phyloP scores from a whole-genome alignment of 2,113 vertebrate genomes.

The Kobus ellipsiprymnus region DNA sequence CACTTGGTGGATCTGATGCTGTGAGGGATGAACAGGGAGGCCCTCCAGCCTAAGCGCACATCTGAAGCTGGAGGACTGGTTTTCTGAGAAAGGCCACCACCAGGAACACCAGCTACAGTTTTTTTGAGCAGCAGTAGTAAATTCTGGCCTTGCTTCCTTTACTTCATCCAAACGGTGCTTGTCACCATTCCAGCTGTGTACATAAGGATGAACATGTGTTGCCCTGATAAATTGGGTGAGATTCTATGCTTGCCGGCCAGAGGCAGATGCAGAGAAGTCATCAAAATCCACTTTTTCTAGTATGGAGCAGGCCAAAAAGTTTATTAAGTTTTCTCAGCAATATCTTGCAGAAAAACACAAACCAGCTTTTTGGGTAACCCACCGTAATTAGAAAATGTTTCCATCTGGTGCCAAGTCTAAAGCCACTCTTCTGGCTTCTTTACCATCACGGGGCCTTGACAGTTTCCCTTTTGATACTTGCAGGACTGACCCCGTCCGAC shows the following conservation, averaged over 20 bases:
- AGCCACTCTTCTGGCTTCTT: neutral
- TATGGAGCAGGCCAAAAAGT: neutral
- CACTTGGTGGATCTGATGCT: neutral
- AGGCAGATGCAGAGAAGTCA: neutral
- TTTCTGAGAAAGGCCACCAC: neutral
- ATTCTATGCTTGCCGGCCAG: neutral
- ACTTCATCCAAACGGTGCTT: neutral
- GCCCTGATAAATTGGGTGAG: too few species aligned
- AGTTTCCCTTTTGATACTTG: neutral
- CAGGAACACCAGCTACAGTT: neutral
- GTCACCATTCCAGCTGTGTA: neutral
- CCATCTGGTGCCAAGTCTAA: neutral
- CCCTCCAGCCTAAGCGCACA: neutral
- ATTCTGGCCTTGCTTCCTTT: neutral
- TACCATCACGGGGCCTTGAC: neutral
- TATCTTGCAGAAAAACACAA: neutral
- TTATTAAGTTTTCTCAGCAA: neutral
- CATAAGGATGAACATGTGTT: neutral
- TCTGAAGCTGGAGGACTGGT: neutral
- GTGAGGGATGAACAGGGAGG: neutral
- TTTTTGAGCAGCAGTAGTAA: neutral
- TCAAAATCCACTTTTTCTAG: neutral
- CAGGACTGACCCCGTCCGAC: conserved; percentile 94
- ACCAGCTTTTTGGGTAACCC: neutral
- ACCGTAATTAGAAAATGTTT: neutral